Evolutionary conservation across 64 coral and sea anemone species (phyloP).

Genomic region (Hydrozoanthus tunicans): DNA sequence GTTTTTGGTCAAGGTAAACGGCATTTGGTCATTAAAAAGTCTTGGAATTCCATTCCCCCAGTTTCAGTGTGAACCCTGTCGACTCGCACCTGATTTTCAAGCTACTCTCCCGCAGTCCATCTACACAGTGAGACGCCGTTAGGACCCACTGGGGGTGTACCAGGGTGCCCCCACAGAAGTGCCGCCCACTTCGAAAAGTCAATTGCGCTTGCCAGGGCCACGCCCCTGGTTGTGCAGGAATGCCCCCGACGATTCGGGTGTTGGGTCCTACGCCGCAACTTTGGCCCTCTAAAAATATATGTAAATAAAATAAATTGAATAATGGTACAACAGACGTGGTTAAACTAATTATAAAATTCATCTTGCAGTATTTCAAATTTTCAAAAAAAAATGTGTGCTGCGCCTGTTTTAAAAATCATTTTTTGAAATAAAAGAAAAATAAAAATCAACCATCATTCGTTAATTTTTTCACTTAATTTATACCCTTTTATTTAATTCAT

Average conservation of each 20-base stretch:
- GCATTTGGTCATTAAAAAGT: too few relatives aligned
- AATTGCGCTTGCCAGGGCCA: conserved; percentile 77
- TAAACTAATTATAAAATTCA: neutral
- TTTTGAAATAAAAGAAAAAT: too few relatives aligned
- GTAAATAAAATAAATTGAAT: too few relatives aligned
- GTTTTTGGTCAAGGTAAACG: too few relatives aligned
- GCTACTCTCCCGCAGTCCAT: neutral
- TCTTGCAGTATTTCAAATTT: too few relatives aligned
- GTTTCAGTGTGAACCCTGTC: neutral
- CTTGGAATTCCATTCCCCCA: neutral
- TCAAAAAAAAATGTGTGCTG: neutral
- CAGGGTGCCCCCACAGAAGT: conserved; percentile 51
- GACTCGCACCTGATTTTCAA: conserved; percentile 25
- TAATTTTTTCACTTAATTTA: too few relatives aligned
- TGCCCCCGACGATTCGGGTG: conserved; percentile 58
- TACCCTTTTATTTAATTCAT: too few relatives aligned
- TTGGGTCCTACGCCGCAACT: conserved; percentile 45
- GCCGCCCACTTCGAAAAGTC: neutral
- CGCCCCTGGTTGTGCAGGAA: conserved; percentile 27
- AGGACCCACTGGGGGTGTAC: conserved; percentile 53
- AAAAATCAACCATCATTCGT: too few relatives aligned
- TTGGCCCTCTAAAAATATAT: neutral
- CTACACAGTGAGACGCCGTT: conserved; percentile 66
- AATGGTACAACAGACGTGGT: neutral
- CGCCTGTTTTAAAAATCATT: too few relatives aligned